phyloP scores from a whole-genome alignment of 2,113 vertebrate species.

The Ellobius talpinus region DNA sequence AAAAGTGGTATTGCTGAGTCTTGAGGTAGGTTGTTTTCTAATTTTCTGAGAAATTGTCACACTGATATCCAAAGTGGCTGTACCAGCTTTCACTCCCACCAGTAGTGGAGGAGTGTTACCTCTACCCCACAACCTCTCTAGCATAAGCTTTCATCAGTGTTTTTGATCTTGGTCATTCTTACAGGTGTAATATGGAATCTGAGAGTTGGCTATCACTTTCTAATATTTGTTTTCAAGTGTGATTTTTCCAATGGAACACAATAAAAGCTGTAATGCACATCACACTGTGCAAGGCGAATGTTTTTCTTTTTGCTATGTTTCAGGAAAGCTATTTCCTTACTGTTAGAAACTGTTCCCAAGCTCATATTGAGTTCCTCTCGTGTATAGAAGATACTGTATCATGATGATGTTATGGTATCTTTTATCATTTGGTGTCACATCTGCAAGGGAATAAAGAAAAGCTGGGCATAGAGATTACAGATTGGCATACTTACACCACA shows the following conservation, averaged over 20 bases:
- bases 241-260: background rate
- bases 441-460: background rate
- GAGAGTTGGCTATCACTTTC: too few relatives aligned
- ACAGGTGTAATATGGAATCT: too few relatives aligned
- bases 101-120: too few relatives aligned
- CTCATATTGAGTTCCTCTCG: background rate
- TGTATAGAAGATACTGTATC: background rate
- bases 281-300: background rate
- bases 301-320: background rate
- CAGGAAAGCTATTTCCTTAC: constrained; percentile 1
- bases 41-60: too few relatives aligned
- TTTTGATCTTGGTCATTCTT: too few relatives aligned
- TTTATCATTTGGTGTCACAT: background rate
- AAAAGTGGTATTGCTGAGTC: too few relatives aligned
- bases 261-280: background rate
- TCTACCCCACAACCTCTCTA: too few relatives aligned
- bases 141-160: too few relatives aligned
- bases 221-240: constrained; percentile 35
- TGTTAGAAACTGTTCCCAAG: constrained; percentile 14
- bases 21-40: too few relatives aligned
- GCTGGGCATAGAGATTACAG: background rate
- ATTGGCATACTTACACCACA: background rate
- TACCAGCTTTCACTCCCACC: too few relatives aligned
- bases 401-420: background rate
- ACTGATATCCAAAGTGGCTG: too few relatives aligned